phyloP scores from a whole-genome alignment of 2,888 invertebrate species.

The Aethes cnicana region DNA sequence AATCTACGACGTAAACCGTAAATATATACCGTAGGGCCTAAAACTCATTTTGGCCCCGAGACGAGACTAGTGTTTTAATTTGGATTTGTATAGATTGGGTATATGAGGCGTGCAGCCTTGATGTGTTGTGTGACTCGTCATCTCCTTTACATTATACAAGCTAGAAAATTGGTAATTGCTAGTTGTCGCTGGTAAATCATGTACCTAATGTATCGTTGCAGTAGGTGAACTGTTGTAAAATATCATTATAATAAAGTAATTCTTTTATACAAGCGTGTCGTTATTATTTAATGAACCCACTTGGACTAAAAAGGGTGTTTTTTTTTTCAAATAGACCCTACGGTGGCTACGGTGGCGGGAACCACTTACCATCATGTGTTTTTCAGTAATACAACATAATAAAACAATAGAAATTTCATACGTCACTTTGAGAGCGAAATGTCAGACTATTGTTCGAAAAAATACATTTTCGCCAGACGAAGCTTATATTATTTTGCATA shows the following conservation, averaged over 20 bases:
- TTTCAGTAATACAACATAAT: too few relatives aligned
- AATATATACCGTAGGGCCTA: too few relatives aligned
- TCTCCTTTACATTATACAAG: too few relatives aligned
- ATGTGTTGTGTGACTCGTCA: too few relatives aligned
- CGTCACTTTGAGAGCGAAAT: neutral
- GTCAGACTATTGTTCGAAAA: constrained; percentile 55
- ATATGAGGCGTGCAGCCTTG: neutral
- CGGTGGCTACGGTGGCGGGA: too few relatives aligned
- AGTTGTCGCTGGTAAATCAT: constrained; percentile 18
- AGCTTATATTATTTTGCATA: constrained; percentile 70
- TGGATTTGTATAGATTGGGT: neutral
- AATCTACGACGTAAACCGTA: too few relatives aligned
- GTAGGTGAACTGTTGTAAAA: constrained; percentile 65
- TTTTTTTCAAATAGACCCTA: too few relatives aligned
- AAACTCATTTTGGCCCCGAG: too few relatives aligned
- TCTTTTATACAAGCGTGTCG: constrained; percentile 44
- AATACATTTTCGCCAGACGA: constrained; percentile 52
- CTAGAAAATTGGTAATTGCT: neutral
- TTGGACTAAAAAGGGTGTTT: neutral
- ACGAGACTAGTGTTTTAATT: too few relatives aligned
- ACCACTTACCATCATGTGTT: too few relatives aligned
- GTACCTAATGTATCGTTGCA: constrained; percentile 53
- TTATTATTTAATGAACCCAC: constrained; percentile 30
- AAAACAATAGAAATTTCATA: too few relatives aligned
- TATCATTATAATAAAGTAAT: constrained; percentile 60